Conservation (phyloP, 2,888 invertebrate species). For the Drosophila kuntzei region DNA sequence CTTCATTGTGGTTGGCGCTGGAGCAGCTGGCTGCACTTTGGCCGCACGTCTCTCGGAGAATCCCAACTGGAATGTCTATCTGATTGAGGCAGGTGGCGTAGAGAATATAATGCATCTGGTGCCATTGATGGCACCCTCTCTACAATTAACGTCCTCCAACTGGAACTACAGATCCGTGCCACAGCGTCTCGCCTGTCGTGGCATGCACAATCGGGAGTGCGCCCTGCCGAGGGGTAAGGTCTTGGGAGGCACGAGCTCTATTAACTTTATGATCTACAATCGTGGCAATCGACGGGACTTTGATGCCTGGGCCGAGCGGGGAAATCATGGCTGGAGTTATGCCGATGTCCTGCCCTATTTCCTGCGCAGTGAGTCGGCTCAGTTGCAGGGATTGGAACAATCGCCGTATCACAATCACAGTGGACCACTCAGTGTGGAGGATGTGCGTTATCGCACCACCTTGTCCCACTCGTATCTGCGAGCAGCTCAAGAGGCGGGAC, state of each 20-base stretch:
- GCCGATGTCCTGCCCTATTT: conserved; percentile 88
- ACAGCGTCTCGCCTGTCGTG: conserved; percentile 87
- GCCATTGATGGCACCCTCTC: conserved; percentile 79
- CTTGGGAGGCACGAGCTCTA: conserved; percentile 87
- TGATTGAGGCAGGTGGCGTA: conserved; percentile 86
- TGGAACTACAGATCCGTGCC: conserved; percentile 90
- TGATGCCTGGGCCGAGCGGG: conserved; percentile 89
- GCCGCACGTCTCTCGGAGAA: conserved; percentile 85
- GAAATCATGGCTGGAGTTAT: conserved; percentile 91
- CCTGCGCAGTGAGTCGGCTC: conserved; percentile 87
- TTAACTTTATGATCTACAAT: conserved; percentile 91
- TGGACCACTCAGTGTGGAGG: conserved; percentile 88
- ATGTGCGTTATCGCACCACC: conserved; percentile 87
- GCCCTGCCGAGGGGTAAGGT: conserved; percentile 87
- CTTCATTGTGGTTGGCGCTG: conserved; percentile 93
- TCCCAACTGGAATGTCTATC: conserved; percentile 85
- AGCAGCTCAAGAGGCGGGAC: conserved; percentile 89
- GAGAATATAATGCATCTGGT: conserved; percentile 84
- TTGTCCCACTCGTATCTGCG: conserved; percentile 87
- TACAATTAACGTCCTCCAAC: conserved; percentile 87
- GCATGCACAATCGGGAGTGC: conserved; percentile 85
- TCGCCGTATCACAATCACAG: conserved; percentile 87
- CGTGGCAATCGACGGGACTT: conserved; percentile 91
- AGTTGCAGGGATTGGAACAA: conserved; percentile 85
- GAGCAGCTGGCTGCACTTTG: conserved; percentile 90